Base-by-base conservation (phyloP, 2,113 vertebrate genomes). In the Engystomops pustulosus region DNA sequence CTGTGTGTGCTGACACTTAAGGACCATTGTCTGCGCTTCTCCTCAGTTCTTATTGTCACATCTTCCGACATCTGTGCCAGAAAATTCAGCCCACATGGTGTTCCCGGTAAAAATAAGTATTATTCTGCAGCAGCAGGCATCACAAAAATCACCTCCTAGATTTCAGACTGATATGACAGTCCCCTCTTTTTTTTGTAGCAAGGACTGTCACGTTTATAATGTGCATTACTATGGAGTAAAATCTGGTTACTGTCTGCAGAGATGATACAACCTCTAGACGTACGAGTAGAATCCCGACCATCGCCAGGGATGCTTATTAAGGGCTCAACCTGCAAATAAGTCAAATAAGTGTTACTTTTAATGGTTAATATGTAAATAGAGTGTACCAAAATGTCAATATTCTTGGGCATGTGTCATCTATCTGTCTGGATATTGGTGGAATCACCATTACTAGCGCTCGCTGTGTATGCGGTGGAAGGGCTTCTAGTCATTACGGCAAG, bases 161-260 rank as follows among this genome's bases (percentile, higher is more conserved):
- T 67, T 20, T 34, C 62, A 34, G 62, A 67, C 32, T 18, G 32
- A 67, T 67, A 3, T 67, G 62, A 67, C 62, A 67, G 36, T 67
- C 0, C 32, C 62, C n/a, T n/a, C n/a, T n/a, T n/a, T n/a, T 67
- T 67, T 18, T 67, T 34, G 62, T 36, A 67, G 62, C 34, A 67
- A 36, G 62, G 62, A 67, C 62, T 67, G 62, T 67, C 32, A 67
- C 6, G 34, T 36, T 67, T 67, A 10, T 67, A 36, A 34, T 67
- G 32, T 36, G 62, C 30, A 30, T 62, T 27, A 62, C 25, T 32
- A 62, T 17, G 27, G 25, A 62, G 27, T 32, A 67, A 67, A 10
- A 67, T 67, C 62, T 36, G 62, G 62, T 67, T 67, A 67, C 32
- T 67, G 62, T 67, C 62, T 67, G 60, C 27, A 65, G 60, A 65